phyloP scores from a whole-genome alignment of 2,888 invertebrate species.

The Amitus sp. region DNA sequence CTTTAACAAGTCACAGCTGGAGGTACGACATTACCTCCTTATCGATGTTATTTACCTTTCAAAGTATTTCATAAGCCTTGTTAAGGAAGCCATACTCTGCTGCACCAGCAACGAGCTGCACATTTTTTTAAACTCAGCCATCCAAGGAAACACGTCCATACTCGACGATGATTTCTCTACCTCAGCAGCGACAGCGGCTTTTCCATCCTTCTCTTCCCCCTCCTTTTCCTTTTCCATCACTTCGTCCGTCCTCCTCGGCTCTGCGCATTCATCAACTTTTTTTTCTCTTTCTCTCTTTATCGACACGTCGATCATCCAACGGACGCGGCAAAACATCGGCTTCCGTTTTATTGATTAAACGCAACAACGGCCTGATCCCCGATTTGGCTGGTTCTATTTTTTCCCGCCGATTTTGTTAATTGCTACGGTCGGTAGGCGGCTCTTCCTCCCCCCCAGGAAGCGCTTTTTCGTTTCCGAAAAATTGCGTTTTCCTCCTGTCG shows the following conservation, averaged over 20 bases:
- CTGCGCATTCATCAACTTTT: too few species aligned
- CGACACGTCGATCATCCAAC: conserved; percentile 35
- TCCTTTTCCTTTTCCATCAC: too few species aligned
- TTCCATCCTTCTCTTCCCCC: too few species aligned
- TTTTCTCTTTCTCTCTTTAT: too few species aligned
- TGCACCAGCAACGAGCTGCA: conserved; percentile 49
- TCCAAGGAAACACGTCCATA: conserved; percentile 54
- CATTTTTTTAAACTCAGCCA: conserved; percentile 41
- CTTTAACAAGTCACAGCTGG: too few species aligned
- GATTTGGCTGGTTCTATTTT: conserved; percentile 12
- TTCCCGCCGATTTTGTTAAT: conserved; percentile 35
- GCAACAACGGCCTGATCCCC: conserved; percentile 29
- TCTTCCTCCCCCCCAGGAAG: conserved; percentile 28
- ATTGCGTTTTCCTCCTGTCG: conserved; percentile 34
- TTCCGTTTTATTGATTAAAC: conserved; percentile 41
- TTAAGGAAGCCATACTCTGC: conserved; percentile 53
- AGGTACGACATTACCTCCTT: too few species aligned
- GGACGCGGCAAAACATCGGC: conserved; percentile 32
- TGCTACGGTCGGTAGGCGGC: conserved; percentile 35
- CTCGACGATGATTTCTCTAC: conserved; percentile 32
- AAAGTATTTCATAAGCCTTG: conserved; percentile 57
- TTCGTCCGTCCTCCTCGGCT: neutral
- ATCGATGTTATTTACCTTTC: conserved; percentile 56
- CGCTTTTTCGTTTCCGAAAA: conserved; percentile 46
- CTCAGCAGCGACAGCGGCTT: conserved; percentile 7